phyloP scores from a whole-genome alignment of 2,113 vertebrate genomes.

The Nyctereutes procyonoides region DNA sequence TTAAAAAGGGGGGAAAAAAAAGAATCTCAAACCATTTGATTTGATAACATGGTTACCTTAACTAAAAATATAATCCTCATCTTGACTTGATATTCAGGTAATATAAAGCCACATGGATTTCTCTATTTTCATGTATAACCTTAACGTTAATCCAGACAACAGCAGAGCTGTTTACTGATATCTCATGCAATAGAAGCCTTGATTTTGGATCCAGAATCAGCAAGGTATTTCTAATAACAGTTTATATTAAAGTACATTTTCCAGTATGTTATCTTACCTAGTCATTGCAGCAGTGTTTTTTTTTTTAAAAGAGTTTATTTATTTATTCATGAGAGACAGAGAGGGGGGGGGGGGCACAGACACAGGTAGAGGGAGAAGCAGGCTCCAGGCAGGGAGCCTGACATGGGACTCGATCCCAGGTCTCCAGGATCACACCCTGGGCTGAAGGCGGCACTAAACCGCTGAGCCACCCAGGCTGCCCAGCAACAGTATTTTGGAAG shows the following conservation, averaged over 20 bases:
- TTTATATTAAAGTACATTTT: not conserved
- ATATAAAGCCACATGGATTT: not conserved
- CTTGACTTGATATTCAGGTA: not conserved
- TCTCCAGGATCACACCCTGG: too few species aligned
- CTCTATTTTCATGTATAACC: constrained; percentile 22
- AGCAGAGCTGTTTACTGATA: constrained; percentile 97
- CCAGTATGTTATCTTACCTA: not conserved
- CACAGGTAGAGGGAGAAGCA: too few species aligned
- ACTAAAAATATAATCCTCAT: not conserved
- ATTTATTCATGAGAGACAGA: too few species aligned
- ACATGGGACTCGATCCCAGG: too few species aligned
- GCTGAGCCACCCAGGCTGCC: too few species aligned
- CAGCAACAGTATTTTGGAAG: not conserved
- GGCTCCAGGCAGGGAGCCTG: too few species aligned
- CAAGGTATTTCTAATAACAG: constrained; percentile 88
- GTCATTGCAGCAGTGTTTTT: not conserved
- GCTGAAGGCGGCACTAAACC: too few species aligned
- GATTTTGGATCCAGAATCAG: constrained; percentile 96
- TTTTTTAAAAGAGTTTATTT: not conserved
- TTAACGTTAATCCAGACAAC: constrained; percentile 90
- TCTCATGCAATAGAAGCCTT: constrained; percentile 96
- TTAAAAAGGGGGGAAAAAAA: not conserved
- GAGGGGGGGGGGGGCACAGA: too few species aligned
- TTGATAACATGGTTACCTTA: not conserved
- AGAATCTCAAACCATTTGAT: not conserved